Evolutionary conservation across 2,888 invertebrate genomes (phyloP).

Genomic region (Dryadula phaetusa): DNA sequence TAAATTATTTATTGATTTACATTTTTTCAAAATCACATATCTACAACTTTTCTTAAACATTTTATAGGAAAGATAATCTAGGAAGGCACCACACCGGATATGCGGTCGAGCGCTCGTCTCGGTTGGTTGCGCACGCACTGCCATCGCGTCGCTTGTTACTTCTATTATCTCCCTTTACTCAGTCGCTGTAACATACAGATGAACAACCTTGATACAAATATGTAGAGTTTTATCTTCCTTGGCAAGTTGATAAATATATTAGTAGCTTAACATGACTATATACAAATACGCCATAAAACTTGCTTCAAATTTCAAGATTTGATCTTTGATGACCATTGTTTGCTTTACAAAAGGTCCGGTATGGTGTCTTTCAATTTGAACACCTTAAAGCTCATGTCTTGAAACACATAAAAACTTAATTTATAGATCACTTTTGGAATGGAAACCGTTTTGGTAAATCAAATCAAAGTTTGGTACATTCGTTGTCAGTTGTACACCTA

Average conservation of each 20-base stretch:
- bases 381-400: background rate
- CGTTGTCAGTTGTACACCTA: background rate
- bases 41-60: slow-evolving; percentile 44
- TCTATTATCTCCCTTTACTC: slow-evolving; percentile 73
- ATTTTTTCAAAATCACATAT: slow-evolving; percentile 1
- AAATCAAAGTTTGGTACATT: too few relatives aligned
- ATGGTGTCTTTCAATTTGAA: background rate
- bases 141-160: slow-evolving; percentile 75
- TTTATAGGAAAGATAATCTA: slow-evolving; percentile 58
- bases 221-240: slow-evolving; percentile 50
- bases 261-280: background rate
- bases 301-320: background rate
- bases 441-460: background rate
- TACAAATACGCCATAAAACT: background rate
- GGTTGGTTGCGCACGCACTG: slow-evolving; percentile 72
- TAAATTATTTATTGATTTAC: background rate
- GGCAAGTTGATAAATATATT: background rate
- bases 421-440: background rate
- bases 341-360: background rate
- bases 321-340: background rate
- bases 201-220: slow-evolving; percentile 66
- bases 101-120: slow-evolving; percentile 78
- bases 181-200: slow-evolving; percentile 68
- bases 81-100: slow-evolving; percentile 76
- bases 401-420: background rate